These are phyloP conservation scores for Reticulitermes speratus DNA, from an alignment of 1,140 invertebrate species.

Conservation along the genomic window DNA sequence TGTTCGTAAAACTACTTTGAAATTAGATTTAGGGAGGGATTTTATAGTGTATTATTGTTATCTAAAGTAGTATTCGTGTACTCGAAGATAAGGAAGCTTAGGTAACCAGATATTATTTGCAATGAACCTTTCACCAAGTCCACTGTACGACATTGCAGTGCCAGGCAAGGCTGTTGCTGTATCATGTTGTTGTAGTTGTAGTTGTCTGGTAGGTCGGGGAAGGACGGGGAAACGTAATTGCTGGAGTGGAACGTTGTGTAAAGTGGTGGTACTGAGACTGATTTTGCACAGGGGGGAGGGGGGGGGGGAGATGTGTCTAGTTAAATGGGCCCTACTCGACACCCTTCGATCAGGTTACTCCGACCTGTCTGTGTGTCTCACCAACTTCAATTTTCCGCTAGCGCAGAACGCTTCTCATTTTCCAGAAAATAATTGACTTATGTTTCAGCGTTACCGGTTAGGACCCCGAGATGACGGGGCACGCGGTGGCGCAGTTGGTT, in stretches of 20 bases:
- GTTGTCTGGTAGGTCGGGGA: not conserved
- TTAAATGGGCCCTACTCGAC: not conserved
- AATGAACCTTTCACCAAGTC: no score
- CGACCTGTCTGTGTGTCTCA: not conserved
- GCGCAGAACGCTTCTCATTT: not conserved
- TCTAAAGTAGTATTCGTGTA: no score
- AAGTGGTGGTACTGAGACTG: not conserved
- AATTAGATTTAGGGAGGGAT: no score
- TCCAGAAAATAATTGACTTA: constrained; percentile 13
- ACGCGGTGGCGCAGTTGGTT: no score
- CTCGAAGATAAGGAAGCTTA: no score
- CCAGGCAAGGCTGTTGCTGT: no score
- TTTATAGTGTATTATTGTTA: no score
- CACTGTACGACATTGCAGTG: no score
- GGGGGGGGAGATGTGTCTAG: not conserved
- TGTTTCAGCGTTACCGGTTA: not conserved
- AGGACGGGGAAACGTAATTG: no score
- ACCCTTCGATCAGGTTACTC: not conserved
- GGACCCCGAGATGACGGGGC: not conserved
- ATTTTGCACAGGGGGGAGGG: no score
- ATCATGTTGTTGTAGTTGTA: not conserved
- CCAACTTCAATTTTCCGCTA: not conserved
- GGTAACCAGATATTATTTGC: no score
- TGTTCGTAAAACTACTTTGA: no score
- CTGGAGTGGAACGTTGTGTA: not conserved